Evolutionary conservation across 2,888 invertebrate species (phyloP).

Genomic region (Holacanthella duospinosa): DNA sequence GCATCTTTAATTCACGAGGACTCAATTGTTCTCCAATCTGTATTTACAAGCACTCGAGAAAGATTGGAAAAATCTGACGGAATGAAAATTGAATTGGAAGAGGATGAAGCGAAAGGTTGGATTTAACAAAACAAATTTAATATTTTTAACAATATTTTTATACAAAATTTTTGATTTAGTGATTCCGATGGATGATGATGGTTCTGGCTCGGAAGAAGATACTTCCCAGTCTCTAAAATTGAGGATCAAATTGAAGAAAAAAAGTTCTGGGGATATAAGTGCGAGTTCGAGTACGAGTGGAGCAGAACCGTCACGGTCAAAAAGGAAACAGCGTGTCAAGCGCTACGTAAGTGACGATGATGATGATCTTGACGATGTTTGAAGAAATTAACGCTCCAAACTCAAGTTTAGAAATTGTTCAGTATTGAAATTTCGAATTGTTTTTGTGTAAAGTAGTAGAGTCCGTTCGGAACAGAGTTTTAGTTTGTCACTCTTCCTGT

Average conservation of each 20-base stretch:
- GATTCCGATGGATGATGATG: not conserved
- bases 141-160: not conserved
- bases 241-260: not conserved
- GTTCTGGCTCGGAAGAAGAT: not conserved
- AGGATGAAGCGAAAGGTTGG: not conserved
- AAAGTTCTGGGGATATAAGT: not conserved
- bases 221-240: not conserved
- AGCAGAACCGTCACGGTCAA: not conserved
- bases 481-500: too few species aligned
- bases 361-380: not conserved
- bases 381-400: too few species aligned
- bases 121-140: not conserved
- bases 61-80: slow-evolving; percentile 19
- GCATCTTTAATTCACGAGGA: slow-evolving; percentile 91
- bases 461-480: too few species aligned
- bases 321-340: not conserved
- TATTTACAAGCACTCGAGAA: slow-evolving; percentile 58
- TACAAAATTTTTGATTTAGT: not conserved
- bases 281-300: slow-evolving; percentile 1
- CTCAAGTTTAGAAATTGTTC: too few species aligned
- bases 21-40: slow-evolving; percentile 82
- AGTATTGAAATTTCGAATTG: too few species aligned
- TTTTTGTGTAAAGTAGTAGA: too few species aligned
- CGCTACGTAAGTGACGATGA: not conserved
- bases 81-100: not conserved